Evolutionary conservation across 2,888 invertebrate genomes (phyloP).

Genomic region (Lepas anatifera): DNA sequence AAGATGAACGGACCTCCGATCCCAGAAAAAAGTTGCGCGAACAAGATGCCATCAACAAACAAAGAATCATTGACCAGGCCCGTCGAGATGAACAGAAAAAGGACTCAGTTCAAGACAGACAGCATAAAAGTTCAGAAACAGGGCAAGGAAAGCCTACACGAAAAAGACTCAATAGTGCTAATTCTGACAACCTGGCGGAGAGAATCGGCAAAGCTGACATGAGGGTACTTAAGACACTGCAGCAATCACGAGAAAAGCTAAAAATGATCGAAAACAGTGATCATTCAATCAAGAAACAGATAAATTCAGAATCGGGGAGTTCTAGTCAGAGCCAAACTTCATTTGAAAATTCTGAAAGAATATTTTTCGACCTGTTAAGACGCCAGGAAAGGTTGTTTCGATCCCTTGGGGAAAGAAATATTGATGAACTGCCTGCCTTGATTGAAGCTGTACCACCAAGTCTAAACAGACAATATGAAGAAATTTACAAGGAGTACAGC

Average conservation of each 20-base stretch:
- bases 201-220: background rate
- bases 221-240: background rate
- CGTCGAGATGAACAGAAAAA: background rate
- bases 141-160: background rate
- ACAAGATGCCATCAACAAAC: background rate
- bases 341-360: background rate
- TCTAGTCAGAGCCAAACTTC: no score
- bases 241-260: background rate
- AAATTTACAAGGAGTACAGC: background rate
- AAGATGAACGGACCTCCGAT: background rate
- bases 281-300: background rate
- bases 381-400: background rate
- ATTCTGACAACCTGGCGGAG: no score
- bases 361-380: background rate
- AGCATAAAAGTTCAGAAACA: background rate
- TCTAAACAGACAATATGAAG: background rate
- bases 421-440: background rate
- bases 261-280: background rate
- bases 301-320: background rate
- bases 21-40: background rate
- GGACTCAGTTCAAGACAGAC: background rate
- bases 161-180: no score
- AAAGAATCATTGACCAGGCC: background rate
- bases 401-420: background rate
- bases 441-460: background rate